phyloP scores from a whole-genome alignment of 2,113 vertebrate species.

The Neodontobutis hainanensis region DNA sequence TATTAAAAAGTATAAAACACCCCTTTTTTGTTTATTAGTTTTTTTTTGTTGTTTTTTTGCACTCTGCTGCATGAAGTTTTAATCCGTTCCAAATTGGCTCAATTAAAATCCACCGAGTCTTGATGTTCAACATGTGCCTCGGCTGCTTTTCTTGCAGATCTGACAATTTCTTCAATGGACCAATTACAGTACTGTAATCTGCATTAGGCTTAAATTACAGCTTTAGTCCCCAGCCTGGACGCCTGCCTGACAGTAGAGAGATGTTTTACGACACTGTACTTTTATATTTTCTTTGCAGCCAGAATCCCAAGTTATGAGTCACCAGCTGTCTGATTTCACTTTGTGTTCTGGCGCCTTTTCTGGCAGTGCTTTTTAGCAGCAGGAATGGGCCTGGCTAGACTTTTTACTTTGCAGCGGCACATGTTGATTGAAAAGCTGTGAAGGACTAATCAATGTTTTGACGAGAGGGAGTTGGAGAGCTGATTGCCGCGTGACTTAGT shows the following conservation, averaged over 20 bases:
- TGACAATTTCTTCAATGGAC: slow-evolving; percentile 40
- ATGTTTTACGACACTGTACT: slow-evolving; percentile 24
- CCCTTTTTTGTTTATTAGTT: neutral
- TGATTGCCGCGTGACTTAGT: neutral
- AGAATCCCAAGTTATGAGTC: slow-evolving; percentile 16
- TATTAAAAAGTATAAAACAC: slow-evolving; percentile 2
- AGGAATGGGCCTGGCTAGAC: neutral
- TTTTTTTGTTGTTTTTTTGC: slow-evolving; percentile 16
- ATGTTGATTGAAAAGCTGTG: slow-evolving; percentile 10
- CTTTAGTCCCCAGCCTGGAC: slow-evolving; percentile 5
- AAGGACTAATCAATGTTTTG: slow-evolving; percentile 27
- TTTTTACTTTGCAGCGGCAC: neutral
- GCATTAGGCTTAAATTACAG: slow-evolving; percentile 47
- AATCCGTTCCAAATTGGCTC: slow-evolving; percentile 31
- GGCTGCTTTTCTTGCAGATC: slow-evolving; percentile 40
- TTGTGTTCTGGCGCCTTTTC: neutral
- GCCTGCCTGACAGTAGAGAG: slow-evolving; percentile 20
- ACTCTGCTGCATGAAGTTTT: slow-evolving; percentile 36
- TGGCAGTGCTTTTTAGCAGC: too few species aligned
- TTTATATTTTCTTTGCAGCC: slow-evolving; percentile 1
- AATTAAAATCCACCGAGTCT: slow-evolving; percentile 28
- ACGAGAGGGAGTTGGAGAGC: neutral
- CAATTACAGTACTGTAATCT: slow-evolving; percentile 55
- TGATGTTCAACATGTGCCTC: slow-evolving; percentile 35
- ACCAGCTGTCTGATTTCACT: slow-evolving; percentile 2